Conservation (phyloP, 2,113 vertebrate genomes). For the Furnarius figulus region DNA sequence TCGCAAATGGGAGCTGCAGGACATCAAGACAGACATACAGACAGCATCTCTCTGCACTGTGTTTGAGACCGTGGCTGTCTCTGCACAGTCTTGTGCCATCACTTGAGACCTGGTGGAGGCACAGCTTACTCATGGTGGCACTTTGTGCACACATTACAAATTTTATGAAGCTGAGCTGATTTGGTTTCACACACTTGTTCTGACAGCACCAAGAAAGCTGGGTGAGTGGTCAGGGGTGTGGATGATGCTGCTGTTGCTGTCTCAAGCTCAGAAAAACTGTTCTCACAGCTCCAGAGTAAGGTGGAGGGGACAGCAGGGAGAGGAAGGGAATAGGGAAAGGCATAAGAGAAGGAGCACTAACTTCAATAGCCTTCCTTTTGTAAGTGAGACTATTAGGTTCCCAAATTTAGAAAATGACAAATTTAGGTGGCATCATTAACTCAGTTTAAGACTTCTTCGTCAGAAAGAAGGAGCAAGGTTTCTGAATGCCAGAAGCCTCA, state of each 20-base stretch:
- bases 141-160: not conserved
- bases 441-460: not conserved
- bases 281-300: not conserved
- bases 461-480: not conserved
- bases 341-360: not conserved
- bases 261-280: not conserved
- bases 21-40: not conserved
- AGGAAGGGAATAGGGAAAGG: not conserved
- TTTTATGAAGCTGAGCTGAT: not conserved
- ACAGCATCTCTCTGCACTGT: not conserved
- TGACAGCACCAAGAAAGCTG: accelerated
- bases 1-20: not conserved
- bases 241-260: not conserved
- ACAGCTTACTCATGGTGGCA: not conserved
- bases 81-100: accelerated
- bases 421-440: not conserved
- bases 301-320: accelerated
- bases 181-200: accelerated
- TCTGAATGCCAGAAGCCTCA: not conserved
- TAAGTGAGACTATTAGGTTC: not conserved
- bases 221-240: accelerated
- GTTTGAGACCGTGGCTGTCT: accelerated
- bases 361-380: not conserved
- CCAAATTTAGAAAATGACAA: not conserved
- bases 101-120: not conserved